phyloP scores from a whole-genome alignment of 2,797 vertebrate genomes.

The Natrix natrix region DNA sequence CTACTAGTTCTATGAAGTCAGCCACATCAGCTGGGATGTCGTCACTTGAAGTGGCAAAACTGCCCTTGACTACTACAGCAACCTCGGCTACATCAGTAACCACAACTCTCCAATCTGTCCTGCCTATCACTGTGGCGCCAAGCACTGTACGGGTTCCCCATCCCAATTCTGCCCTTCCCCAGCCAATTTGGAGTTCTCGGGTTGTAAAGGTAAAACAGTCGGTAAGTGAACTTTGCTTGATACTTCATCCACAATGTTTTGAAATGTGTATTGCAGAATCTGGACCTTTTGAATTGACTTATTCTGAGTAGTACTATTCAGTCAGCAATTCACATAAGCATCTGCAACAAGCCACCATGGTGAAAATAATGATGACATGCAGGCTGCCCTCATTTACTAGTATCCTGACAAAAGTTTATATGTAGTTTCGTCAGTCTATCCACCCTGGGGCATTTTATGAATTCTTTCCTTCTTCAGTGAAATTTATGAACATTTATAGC shows the following conservation, averaged over 20 bases:
- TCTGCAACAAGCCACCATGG: not conserved
- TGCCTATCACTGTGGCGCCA: slow-evolving; percentile 41
- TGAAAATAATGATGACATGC: not conserved
- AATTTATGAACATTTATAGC: not conserved
- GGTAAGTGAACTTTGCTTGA: slow-evolving; percentile 69
- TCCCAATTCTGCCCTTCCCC: slow-evolving; percentile 28
- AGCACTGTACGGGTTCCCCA: slow-evolving; percentile 62
- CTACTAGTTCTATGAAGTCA: slow-evolving; percentile 5
- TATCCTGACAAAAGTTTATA: not conserved
- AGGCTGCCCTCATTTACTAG: not conserved
- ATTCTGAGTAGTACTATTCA: not conserved
- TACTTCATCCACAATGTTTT: slow-evolving; percentile 4
- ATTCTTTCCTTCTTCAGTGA: not conserved
- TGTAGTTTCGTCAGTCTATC: not conserved
- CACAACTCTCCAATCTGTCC: slow-evolving; percentile 50
- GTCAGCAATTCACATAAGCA: not conserved
- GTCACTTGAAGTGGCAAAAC: not conserved
- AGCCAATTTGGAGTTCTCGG: slow-evolving; percentile 59
- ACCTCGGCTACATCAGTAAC: slow-evolving; percentile 26
- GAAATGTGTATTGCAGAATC: too few species aligned
- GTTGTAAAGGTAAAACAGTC: slow-evolving; percentile 71
- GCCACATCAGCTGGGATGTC: not conserved
- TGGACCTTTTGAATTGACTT: not conserved
- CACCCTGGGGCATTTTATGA: not conserved
- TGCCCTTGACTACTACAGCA: not conserved